phyloP scores from a whole-genome alignment of 2,888 invertebrate species.

The Ennomos quercinarius region DNA sequence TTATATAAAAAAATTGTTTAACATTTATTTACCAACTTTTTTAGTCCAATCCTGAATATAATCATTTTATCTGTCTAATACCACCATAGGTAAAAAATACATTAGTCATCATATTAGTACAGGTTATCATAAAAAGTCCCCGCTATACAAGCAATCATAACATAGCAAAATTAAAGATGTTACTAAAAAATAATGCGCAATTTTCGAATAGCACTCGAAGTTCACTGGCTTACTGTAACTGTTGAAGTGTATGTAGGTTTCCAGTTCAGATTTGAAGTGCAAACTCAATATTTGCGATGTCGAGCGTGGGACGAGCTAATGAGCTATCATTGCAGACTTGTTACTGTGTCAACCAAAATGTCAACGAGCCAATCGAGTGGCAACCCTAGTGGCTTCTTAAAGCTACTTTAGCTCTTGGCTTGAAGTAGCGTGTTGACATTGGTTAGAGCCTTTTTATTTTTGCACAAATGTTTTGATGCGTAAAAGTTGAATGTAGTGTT shows the following conservation, averaged over 20 bases:
- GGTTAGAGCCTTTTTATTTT: slow-evolving; percentile 27
- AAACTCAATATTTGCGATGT: slow-evolving; percentile 57
- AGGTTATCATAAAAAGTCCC: too few species aligned
- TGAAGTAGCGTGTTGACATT: slow-evolving; percentile 23
- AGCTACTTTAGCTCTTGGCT: slow-evolving; percentile 28
- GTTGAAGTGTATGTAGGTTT: slow-evolving; percentile 38
- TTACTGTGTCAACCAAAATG: slow-evolving; percentile 38
- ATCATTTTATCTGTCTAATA: too few species aligned
- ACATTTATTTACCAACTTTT: too few species aligned
- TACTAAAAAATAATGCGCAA: slow-evolving; percentile 39
- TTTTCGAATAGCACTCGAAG: slow-evolving; percentile 18
- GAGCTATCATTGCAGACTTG: slow-evolving; percentile 52
- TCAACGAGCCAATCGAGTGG: slow-evolving; percentile 23
- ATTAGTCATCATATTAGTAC: too few species aligned
- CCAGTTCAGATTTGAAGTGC: slow-evolving; percentile 50
- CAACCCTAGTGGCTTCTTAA: slow-evolving; percentile 29
- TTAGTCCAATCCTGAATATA: too few species aligned
- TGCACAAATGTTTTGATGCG: slow-evolving; percentile 27
- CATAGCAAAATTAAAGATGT: too few species aligned
- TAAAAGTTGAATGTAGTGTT: background rate
- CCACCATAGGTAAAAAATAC: too few species aligned
- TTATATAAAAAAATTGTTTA: too few species aligned
- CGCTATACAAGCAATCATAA: too few species aligned
- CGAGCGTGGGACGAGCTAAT: slow-evolving; percentile 52
- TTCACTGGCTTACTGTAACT: slow-evolving; percentile 24